A percentile compares a stretch with the other conserved stretches of the same genome.
Evolutionary conservation across 2,888 invertebrate genomes (phyloP).

Genomic region (Heteromyza rotundicornis): DNA sequence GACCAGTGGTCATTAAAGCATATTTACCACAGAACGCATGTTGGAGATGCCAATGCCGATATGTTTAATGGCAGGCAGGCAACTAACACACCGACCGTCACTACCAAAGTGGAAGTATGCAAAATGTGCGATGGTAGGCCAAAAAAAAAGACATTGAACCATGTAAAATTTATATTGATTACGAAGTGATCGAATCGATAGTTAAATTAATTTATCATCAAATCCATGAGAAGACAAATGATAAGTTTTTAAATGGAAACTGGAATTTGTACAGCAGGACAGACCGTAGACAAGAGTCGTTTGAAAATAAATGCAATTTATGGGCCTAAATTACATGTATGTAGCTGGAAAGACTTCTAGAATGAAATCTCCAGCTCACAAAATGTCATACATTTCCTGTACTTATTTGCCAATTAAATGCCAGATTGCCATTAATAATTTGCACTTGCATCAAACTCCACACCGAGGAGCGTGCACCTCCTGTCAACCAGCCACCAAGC

Average conservation of each 20-base stretch:
- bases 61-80: slow-evolving; percentile 14
- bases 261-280: not conserved
- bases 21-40: slow-evolving; percentile 44
- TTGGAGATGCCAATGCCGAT: slow-evolving; percentile 5
- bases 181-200: slow-evolving; percentile 58
- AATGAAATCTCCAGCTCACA: no score
- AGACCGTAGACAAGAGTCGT: not conserved
- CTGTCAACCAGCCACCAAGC: not conserved
- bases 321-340: no score
- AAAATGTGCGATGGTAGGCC: slow-evolving; percentile 9
- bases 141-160: slow-evolving; percentile 2
- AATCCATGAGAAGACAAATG: not conserved
- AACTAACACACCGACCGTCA: no score
- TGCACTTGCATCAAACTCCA: slow-evolving; percentile 24
- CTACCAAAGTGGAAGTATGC: slow-evolving; percentile 21
- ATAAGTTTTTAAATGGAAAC: not conserved
- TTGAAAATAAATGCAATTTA: no score
- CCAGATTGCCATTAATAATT: slow-evolving; percentile 36
- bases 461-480: not conserved
- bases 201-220: slow-evolving; percentile 58
- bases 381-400: no score
- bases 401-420: slow-evolving; percentile 29
- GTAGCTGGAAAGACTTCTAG: no score
- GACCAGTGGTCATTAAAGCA: slow-evolving; percentile 61
- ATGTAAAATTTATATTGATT: slow-evolving; percentile 40